Percentiles rank a stretch among this genome's conserved stretches.
These are phyloP conservation scores for Polia nebulosa DNA, from an alignment of 2,888 invertebrate species.

Conservation along the genomic window DNA sequence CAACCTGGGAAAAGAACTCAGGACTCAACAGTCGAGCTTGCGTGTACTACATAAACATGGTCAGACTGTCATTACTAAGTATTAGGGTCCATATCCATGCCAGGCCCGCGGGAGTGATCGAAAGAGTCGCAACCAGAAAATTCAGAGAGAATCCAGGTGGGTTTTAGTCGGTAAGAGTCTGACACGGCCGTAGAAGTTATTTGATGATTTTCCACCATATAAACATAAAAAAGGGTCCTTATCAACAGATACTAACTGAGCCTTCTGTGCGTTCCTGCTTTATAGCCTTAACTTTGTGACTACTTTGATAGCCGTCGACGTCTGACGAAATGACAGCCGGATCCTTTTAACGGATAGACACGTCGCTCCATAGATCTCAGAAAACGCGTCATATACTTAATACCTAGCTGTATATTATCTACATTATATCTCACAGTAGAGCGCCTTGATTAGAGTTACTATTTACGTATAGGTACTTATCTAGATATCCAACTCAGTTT, in stretches of 20 bases:
- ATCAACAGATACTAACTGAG: too few relatives aligned
- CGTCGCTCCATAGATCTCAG: slow-evolving; percentile 1
- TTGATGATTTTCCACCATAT: too few relatives aligned
- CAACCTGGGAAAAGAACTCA: not conserved
- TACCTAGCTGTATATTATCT: not conserved
- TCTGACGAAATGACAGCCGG: slow-evolving; percentile 13
- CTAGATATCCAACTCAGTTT: slow-evolving; percentile 7
- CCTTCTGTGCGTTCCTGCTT: slow-evolving; percentile 2
- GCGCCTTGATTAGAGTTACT: slow-evolving; percentile 11
- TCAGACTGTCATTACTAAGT: too few relatives aligned
- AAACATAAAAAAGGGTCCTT: too few relatives aligned
- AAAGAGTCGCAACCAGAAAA: too few relatives aligned
- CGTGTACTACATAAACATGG: too few relatives aligned
- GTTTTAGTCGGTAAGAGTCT: too few relatives aligned
- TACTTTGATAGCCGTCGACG: slow-evolving; percentile 19
- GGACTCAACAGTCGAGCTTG: not conserved
- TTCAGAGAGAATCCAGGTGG: too few relatives aligned
- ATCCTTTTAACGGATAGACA: slow-evolving; percentile 12
- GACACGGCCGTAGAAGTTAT: too few relatives aligned
- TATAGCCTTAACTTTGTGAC: not conserved
- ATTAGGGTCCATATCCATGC: too few relatives aligned
- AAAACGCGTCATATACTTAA: slow-evolving; percentile 24
- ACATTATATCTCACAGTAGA: not conserved
- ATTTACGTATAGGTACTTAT: not conserved
- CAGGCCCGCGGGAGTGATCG: too few relatives aligned